Conservation (phyloP, 1,140 invertebrate genomes). For the Apis dorsata region DNA sequence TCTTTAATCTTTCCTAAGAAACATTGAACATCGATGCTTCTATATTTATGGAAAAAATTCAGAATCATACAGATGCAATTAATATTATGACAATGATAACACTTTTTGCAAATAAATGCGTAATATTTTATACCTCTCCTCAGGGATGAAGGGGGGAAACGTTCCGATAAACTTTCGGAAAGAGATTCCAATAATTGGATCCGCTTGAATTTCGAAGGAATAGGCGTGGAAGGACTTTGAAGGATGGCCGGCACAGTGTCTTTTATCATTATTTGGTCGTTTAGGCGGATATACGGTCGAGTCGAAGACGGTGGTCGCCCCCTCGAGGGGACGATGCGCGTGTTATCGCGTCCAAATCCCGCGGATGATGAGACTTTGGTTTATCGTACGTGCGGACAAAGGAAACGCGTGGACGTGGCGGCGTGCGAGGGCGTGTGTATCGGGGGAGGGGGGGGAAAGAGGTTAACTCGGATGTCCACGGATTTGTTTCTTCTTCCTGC, state of each 20-base stretch:
- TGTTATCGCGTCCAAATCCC: constrained; percentile 79
- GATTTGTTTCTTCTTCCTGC: constrained; percentile 57
- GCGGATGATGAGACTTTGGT: constrained; percentile 80
- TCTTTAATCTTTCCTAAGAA: too few species aligned
- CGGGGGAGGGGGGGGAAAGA: constrained; percentile 15
- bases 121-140: too few species aligned
- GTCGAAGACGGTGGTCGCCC: constrained; percentile 47
- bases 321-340: constrained; percentile 68
- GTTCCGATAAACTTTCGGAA: too few species aligned
- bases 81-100: too few species aligned
- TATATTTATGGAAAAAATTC: too few species aligned
- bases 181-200: too few species aligned
- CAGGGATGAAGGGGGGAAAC: too few species aligned
- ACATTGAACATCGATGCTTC: too few species aligned
- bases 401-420: constrained; percentile 13
- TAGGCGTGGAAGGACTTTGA: not conserved
- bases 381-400: constrained; percentile 76
- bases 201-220: not conserved
- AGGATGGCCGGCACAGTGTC: not conserved
- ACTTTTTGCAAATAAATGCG: too few species aligned
- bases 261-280: constrained; percentile 19
- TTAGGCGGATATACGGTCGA: constrained; percentile 5
- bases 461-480: constrained; percentile 52
- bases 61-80: too few species aligned
- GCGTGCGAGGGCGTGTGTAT: constrained; percentile 16